phyloP scores from a whole-genome alignment of 2,113 vertebrate genomes.

The Gyps fulvus region DNA sequence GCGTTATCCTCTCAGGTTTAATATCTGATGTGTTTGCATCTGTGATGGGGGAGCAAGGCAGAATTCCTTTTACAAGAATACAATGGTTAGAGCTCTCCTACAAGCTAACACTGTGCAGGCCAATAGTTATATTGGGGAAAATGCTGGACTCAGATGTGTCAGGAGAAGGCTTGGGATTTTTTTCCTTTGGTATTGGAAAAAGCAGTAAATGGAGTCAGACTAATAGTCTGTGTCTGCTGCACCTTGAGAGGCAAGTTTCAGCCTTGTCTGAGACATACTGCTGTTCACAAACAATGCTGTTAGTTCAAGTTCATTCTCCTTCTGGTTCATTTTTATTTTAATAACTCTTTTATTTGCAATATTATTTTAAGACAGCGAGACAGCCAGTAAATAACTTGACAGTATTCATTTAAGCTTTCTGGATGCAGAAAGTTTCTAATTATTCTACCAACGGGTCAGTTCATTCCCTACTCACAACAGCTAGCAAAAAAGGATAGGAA shows the following conservation, averaged over 20 bases:
- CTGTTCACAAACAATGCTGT: background rate
- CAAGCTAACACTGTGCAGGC: background rate
- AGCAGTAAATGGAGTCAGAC: constrained; percentile 11
- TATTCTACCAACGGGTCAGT: background rate
- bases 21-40: constrained; percentile 68
- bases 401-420: background rate
- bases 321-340: constrained; percentile 49
- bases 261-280: background rate
- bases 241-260: constrained; percentile 11
- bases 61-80: constrained; percentile 51
- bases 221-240: background rate
- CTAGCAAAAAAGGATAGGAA: constrained; percentile 29
- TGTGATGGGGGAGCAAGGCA: constrained; percentile 46
- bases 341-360: constrained; percentile 49
- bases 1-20: constrained; percentile 62
- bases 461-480: background rate
- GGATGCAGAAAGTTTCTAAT: background rate
- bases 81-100: constrained; percentile 24
- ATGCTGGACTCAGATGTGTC: background rate
- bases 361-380: constrained; percentile 38
- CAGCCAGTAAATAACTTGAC: background rate
- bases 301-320: background rate
- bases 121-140: background rate
- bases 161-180: background rate
- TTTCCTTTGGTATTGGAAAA: constrained; percentile 5